Base-by-base conservation (phyloP, 2,888 invertebrate genomes). In the Cepaea hortensis region DNA sequence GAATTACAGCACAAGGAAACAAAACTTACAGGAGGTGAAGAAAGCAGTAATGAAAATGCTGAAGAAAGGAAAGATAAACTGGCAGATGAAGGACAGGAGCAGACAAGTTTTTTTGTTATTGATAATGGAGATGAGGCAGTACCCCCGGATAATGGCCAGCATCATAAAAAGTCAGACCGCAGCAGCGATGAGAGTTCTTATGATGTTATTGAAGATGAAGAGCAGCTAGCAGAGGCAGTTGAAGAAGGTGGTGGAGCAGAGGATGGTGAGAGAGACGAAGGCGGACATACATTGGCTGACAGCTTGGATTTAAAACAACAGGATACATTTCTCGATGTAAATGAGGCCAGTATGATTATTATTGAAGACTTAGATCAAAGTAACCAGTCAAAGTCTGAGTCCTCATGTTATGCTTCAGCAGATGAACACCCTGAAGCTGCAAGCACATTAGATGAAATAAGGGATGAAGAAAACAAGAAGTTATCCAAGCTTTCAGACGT, bases 101-200 rank as follows among this genome's bases (percentile, higher is more conserved):
- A 87, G 55, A 79, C 61, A 6, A 87, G 87, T 70, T 87, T 84
- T 73, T 81, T 87, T 84, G 81, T 84, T 20, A 50, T 87, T 55
- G 87, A 76, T 18, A 62, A 84, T n/a, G 81, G 48, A 48, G 68
- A 77, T 2, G 72, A 35, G 46, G 23, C 46, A 23, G 70, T 61
- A 55, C 76, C 61, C n/a, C 55, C 76, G 18, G 76, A 62, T 55
- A 79, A 61, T 75, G 81, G 46, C 23, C 46, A 75, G 35, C 23
- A 50, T 7, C 5, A 9, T 46, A 18, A 15, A 84, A 87, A 87
- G 75, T 87, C 87, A 48, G 87, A 87, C 50, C 70, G 84, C 13
- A 87, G 87, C 73, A 87, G 87, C 68, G 87, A 87, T 73, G 87
- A 87, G 68, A 87, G 87, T 48, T 87, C 87, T 6, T 87, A 84